A percentile compares a stretch with the other conserved stretches of the same genome.
These are phyloP conservation scores for Cyanistes caeruleus DNA, from an alignment of 2,113 vertebrate genomes.

Conservation along the genomic window DNA sequence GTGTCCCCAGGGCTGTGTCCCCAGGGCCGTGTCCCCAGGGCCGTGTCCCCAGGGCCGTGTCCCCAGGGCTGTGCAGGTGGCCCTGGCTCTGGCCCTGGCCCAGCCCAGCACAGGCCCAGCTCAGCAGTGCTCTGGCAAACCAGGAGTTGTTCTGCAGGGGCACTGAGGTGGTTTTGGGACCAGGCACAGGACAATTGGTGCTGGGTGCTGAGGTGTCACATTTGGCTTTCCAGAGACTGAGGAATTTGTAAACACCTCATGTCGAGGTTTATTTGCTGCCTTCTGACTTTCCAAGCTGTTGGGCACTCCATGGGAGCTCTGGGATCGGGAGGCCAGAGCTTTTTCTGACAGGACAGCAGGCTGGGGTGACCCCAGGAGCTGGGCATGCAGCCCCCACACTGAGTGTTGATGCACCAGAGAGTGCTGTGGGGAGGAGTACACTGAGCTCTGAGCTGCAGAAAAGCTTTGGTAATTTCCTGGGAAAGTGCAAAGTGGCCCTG, in stretches of 20 bases:
- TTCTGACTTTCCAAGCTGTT: background rate
- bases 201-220: background rate
- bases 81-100: background rate
- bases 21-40: no score
- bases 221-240: background rate
- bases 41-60: background rate
- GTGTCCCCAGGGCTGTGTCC: no score
- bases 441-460: background rate
- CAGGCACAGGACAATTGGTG: background rate
- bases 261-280: background rate
- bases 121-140: accelerated
- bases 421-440: background rate
- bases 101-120: accelerated
- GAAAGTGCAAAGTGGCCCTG: background rate
- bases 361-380: background rate
- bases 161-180: background rate
- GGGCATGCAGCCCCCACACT: accelerated
- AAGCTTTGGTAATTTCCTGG: background rate
- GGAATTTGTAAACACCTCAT: background rate
- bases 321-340: background rate
- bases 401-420: accelerated
- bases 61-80: accelerated
- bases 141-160: background rate
- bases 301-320: accelerated
- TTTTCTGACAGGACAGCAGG: background rate